A percentile compares a stretch with the other conserved stretches of the same genome.
Conservation (phyloP, 2,797 vertebrate genomes). For the Silurus lanzhouensis region DNA sequence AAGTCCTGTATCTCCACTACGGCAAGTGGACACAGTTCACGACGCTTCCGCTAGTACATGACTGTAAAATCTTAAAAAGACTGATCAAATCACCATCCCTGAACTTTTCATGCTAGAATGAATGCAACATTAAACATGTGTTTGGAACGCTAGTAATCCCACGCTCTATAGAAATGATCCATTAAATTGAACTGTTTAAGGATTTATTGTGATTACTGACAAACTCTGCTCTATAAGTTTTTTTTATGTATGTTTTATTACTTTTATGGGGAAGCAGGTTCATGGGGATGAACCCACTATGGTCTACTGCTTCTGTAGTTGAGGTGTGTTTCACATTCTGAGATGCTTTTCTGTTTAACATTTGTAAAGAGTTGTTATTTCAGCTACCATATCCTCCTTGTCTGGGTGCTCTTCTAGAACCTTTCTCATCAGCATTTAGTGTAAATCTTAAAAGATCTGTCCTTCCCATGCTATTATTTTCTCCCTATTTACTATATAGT, state of each 20-base stretch:
- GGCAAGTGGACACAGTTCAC: constrained; percentile 32
- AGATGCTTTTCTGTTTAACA: not conserved
- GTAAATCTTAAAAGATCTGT: not conserved
- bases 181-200: not conserved
- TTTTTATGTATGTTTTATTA: not conserved
- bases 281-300: not conserved
- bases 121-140: not conserved
- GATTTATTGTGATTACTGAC: not conserved
- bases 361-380: not conserved
- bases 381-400: not conserved
- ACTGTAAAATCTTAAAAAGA: not conserved
- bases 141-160: not conserved
- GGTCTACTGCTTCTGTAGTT: not conserved
- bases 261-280: too few relatives aligned
- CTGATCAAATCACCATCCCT: constrained; percentile 3
- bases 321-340: not conserved
- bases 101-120: not conserved
- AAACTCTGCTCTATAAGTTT: not conserved
- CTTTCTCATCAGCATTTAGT: not conserved
- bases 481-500: not conserved
- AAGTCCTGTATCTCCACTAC: constrained; percentile 53
- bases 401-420: not conserved
- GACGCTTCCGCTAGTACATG: constrained; percentile 20
- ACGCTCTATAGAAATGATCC: not conserved
- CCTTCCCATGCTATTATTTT: not conserved